Percentiles rank a stretch among this genome's conserved stretches.
phyloP scores from a whole-genome alignment of 2,797 vertebrate genomes.

The Aulostomus chinensis region DNA sequence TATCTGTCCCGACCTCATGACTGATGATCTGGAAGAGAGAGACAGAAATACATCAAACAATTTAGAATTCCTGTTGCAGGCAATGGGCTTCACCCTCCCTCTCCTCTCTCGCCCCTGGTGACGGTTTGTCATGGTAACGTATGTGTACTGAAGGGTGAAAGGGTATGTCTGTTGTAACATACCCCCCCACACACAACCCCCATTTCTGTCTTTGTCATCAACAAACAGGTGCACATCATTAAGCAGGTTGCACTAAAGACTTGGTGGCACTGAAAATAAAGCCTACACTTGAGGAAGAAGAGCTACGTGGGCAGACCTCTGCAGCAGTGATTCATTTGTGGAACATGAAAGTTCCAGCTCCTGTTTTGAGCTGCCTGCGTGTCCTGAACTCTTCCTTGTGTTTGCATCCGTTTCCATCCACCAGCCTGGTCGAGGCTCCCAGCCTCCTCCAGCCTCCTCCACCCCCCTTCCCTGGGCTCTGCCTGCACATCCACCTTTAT shows the following conservation, averaged over 20 bases:
- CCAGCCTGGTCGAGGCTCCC: not conserved
- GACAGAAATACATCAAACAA: too few species aligned
- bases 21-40: too few species aligned
- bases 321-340: too few species aligned
- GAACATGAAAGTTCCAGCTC: not conserved
- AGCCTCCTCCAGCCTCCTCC: slow-evolving; percentile 14
- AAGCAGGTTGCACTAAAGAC: too few species aligned
- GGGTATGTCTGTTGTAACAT: slow-evolving; percentile 18
- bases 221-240: too few species aligned
- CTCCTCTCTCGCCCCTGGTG: slow-evolving; percentile 2
- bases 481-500: slow-evolving; percentile 21
- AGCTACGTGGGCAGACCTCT: not conserved
- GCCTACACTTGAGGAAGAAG: too few species aligned
- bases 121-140: slow-evolving; percentile 22
- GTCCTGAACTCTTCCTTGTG: slow-evolving; percentile 23
- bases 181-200: not conserved
- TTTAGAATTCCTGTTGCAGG: too few species aligned
- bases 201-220: not conserved
- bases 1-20: too few species aligned
- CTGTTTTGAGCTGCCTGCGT: too few species aligned
- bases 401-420: slow-evolving; percentile 9
- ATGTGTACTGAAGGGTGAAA: slow-evolving; percentile 19
- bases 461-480: slow-evolving; percentile 2
- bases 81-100: not conserved
- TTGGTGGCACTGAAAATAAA: too few species aligned